phyloP scores from a whole-genome alignment of 2,113 vertebrate species.

The Salminus brasiliensis region DNA sequence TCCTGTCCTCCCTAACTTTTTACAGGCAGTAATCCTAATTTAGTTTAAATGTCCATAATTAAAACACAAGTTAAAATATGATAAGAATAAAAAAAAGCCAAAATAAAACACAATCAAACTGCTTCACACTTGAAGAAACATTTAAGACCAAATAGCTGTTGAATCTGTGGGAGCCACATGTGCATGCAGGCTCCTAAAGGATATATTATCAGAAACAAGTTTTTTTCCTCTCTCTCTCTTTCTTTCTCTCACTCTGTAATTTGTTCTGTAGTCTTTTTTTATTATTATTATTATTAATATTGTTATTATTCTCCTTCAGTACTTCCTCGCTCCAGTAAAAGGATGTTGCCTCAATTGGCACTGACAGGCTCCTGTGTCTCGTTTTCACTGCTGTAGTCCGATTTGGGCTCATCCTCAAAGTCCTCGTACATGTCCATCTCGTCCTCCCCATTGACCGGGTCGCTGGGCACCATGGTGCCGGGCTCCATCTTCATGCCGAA shows the following conservation, averaged over 20 bases:
- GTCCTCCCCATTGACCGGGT: constrained; percentile 90
- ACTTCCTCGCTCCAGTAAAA: constrained; percentile 45
- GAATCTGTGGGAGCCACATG: constrained; percentile 90
- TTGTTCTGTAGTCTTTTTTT: constrained; percentile 54
- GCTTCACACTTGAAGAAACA: constrained; percentile 96
- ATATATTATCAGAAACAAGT: constrained; percentile 74
- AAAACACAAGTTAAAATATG: constrained; percentile 73
- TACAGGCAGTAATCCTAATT: constrained; percentile 86
- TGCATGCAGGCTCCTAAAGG: constrained; percentile 94
- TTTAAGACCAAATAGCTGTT: constrained; percentile 98
- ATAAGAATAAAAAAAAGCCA: constrained; percentile 76
- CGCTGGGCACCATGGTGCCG: constrained; percentile 81
- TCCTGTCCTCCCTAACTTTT: constrained; percentile 87
- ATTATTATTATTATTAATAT: constrained; percentile 46
- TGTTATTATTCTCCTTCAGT: constrained; percentile 56
- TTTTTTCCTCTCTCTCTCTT: constrained; percentile 43
- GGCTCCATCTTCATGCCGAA: constrained; percentile 95
- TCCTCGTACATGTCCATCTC: constrained; percentile 99
- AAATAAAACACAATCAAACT: constrained; percentile 85
- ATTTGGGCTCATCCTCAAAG: constrained; percentile 98
- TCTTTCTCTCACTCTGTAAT: constrained; percentile 18
- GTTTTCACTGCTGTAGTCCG: constrained; percentile 99
- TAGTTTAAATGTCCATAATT: constrained; percentile 79
- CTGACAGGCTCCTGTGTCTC: constrained; percentile 93
- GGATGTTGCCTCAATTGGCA: constrained; percentile 85